Base-by-base conservation (phyloP, 2,113 vertebrate genomes). In the Gymnarchus niloticus region DNA sequence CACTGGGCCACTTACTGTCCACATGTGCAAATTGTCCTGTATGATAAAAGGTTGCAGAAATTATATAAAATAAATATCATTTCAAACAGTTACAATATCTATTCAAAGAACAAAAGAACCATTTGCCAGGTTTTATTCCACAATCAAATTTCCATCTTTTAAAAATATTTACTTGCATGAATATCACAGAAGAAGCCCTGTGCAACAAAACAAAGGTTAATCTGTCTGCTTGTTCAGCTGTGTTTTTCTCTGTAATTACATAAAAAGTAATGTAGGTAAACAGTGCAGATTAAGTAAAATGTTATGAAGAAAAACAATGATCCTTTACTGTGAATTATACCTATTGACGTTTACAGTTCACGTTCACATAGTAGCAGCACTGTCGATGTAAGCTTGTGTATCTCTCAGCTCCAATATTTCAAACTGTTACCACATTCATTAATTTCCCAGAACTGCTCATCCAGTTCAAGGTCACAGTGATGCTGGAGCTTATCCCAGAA, bases 381-480 rank as follows among this genome's bases (percentile, higher is more conserved):
- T n/a, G n/a, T n/a, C n/a, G n/a, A 73, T 73, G 65, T 41, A 73
- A 33, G 4, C 65, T 19, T 17, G 14, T 73, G 28, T 73, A 33
- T 73, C 65, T 37, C 33, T 41, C 65, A 41, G 65, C 65, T 73
- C 9, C 81, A 56, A 52, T 3, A 83, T 83, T 54, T 73, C n/a
- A 73, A 73, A 73, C 65, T 9, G 17, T 12, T 56, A 17, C 37
- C 81, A 65, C 25, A 37, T 12, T 41, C 65, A 41, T 41, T n/a
- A n/a, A 65, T 65, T 65, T 65, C 59, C 25, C 59, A 65, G 59
- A 65, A 65, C 59, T 65, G 59, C 59, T 65, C 59, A 65, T 41
- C 65, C 65, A 73, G 65, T 41, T 73, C 33, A 73, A 73, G 65
- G 65, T 73, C 65, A 73, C 65, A 73, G 65, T 73, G 65, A 73